Base-by-base conservation (phyloP, 2,888 invertebrate species). In the Eristalis tenax region DNA sequence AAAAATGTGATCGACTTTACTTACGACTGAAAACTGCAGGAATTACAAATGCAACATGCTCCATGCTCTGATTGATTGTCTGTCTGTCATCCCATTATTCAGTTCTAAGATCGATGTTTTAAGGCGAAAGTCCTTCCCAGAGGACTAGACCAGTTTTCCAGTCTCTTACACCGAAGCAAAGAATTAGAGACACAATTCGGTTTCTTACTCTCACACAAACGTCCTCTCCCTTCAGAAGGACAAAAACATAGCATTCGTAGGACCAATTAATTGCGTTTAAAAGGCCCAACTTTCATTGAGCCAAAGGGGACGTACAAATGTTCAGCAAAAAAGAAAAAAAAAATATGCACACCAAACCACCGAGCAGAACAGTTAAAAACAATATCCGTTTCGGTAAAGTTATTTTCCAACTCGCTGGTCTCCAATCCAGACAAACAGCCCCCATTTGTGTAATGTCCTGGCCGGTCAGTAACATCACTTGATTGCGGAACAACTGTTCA, bases 381-480 rank as follows among this genome's bases (percentile, higher is more conserved):
- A 50, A 50, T 50, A 50, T 50, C 50, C 50, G 10, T 6, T 50
- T 18, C 18, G 2, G 50, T 50, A 50, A 50, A 50, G 50, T 50
- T 50, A 50, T 50, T 50, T 50, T 50, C 50, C 50, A 50, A 50
- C 50, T 50, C 18, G 50, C 50, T 50, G 50, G 50, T 8, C 50
- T 18, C 18, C 50, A 50, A 50, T 50, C 50, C 50, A 18, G 50
- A 50, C 50, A 50, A 50, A 50, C 50, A 50, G 70, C 35, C 22
- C 18, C 65, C 65, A 22, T 65, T 65, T 74, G 32, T 50, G 28
- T 65, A 65, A 74, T 74, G 74, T 32, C n/a, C 56, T 18, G 40
- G 50, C 11, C 73, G 28, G 28, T 40, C 26, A 22, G 22, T 18
- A 38, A 57, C n/a, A 50, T 50, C 50, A 50, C 50, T 50, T 50